Evolutionary conservation across 2,888 invertebrate genomes (phyloP), one percentile per base, ranked within the genome.

Genomic region (Cheiracanthium punctorium): DNA sequence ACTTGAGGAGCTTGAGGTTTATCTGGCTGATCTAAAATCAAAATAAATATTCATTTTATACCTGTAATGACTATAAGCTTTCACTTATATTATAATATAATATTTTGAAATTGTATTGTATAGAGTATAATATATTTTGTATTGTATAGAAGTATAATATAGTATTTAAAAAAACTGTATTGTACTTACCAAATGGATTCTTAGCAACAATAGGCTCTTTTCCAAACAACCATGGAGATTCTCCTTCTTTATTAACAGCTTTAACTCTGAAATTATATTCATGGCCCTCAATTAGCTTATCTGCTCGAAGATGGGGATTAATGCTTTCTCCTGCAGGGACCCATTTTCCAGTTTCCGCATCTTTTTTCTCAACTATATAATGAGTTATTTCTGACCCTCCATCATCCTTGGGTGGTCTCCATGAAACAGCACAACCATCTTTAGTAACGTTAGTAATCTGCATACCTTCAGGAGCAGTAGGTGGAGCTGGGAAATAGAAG

Each of bases 241-340:
- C 97, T 69, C 99, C 99, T 93, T 98, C 98, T 91, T 97, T 97
- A 92, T 99, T 99, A 81, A 98, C 96, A 33, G 99, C 99, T 89
- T 96, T 96, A 0, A 99, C 98, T 89, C 99, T 94, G 93, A 99
- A 98, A 93, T 97, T 98, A 93, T 99, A 99, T 91, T 98, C 97
- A 93, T 98, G 96, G 92, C 98, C 96, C 65, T 97, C 96, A 14
- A 96, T 97, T 88, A 99, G 93, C 77, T 96, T 96, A 92, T 96
- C 95, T 91, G 98, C 96, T 87, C 95, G 95, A 58, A 96, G 94
- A 80, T 94, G 95, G 88, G 95, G 95, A 90, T 95, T 94, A 14
- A 97, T 96, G 76, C 92, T 90, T 93, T 98, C 98, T 73, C 97
- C 97, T 74, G 97, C 97, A 24, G 98, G 97, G 89, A 98, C 95